Evolutionary conservation across 2,113 vertebrate species (phyloP).

Genomic region (Phrynosoma platyrhinos): DNA sequence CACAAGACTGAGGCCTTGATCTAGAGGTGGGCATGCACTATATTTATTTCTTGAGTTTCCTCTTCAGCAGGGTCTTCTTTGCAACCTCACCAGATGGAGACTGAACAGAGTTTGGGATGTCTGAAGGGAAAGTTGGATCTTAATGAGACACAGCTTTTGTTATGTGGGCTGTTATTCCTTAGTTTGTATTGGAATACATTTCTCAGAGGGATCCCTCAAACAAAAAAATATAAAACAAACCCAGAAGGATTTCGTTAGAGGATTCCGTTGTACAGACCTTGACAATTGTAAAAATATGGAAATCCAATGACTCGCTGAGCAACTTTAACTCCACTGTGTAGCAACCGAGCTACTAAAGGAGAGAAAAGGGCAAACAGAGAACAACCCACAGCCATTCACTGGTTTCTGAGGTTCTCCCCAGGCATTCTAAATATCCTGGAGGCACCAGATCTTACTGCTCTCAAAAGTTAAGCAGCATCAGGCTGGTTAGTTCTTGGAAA

Average conservation of each 20-base stretch:
- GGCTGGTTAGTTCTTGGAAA: too few relatives aligned
- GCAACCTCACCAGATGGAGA: too few relatives aligned
- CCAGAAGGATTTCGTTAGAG: neutral
- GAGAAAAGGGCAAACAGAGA: neutral
- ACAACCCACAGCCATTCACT: neutral
- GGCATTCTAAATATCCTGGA: neutral
- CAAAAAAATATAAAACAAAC: neutral
- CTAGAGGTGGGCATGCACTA: too few relatives aligned
- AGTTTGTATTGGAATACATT: neutral
- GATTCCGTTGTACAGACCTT: neutral
- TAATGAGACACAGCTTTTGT: neutral
- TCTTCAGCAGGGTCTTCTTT: too few relatives aligned
- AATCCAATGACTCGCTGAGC: neutral
- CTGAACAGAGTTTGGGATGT: neutral
- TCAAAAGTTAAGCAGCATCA: too few relatives aligned
- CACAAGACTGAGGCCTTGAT: too few relatives aligned
- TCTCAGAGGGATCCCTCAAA: neutral
- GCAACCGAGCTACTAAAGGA: neutral
- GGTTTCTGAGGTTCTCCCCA: neutral
- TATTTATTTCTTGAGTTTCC: too few relatives aligned
- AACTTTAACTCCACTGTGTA: neutral
- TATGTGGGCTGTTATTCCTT: neutral
- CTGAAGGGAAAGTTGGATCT: neutral
- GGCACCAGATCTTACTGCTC: too few relatives aligned
- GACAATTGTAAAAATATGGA: neutral